These are phyloP conservation scores for Gibbula magus DNA, from an alignment of 2,888 invertebrate genomes.

Conservation along the genomic window DNA sequence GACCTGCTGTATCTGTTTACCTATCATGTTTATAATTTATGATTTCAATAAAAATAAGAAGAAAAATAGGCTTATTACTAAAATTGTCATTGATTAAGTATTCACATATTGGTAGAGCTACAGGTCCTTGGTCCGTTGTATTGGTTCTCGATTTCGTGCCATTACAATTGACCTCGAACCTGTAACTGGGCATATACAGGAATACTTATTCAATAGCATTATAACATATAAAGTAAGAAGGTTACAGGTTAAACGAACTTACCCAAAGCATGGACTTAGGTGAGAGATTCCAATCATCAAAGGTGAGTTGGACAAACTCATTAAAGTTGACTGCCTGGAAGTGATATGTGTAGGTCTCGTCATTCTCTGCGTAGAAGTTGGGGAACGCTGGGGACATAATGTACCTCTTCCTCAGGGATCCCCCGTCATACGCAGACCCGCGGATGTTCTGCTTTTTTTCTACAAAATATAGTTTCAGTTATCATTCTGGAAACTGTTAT, in stretches of 20 bases:
- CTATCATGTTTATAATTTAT: too few relatives aligned
- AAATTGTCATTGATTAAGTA: too few relatives aligned
- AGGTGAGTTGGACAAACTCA: slow-evolving; percentile 45
- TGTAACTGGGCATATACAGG: too few relatives aligned
- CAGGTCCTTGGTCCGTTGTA: too few relatives aligned
- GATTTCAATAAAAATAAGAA: not conserved
- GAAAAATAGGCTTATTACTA: not conserved
- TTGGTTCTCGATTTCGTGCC: too few relatives aligned
- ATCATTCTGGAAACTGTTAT: too few relatives aligned
- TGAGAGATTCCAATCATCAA: slow-evolving; percentile 58
- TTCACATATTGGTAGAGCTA: too few relatives aligned
- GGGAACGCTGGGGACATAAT: slow-evolving; percentile 53
- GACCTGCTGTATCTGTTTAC: too few relatives aligned
- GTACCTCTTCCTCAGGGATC: not conserved
- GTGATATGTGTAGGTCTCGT: slow-evolving; percentile 47
- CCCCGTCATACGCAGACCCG: slow-evolving; percentile 12
- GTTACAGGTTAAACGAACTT: not conserved
- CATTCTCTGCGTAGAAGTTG: slow-evolving; percentile 46
- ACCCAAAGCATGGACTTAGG: slow-evolving; percentile 26
- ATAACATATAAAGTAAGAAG: not conserved
- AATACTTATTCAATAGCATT: not conserved
- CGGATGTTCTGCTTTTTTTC: not conserved
- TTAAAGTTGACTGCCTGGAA: slow-evolving; percentile 34
- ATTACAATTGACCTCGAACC: too few relatives aligned
- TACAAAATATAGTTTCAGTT: not conserved